phyloP scores from a whole-genome alignment of 1,140 invertebrate genomes.

The Plectrocnemia conspersa region DNA sequence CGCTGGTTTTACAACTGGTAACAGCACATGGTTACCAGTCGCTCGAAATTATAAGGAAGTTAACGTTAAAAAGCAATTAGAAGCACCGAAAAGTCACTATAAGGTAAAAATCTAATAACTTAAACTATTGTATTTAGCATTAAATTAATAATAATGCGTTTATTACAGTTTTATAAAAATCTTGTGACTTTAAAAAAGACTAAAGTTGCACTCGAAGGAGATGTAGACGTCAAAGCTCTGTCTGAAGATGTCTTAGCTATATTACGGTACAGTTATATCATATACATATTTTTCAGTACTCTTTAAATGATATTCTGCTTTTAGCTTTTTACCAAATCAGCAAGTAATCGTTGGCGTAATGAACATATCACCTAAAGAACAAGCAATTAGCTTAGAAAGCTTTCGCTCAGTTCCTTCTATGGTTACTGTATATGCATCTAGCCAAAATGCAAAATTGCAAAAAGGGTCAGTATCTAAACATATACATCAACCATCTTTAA shows the following conservation, averaged over 20 bases:
- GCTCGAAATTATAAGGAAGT: slow-evolving; percentile 53
- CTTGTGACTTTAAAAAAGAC: not conserved
- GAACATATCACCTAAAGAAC: not conserved
- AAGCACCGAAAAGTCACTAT: slow-evolving; percentile 45
- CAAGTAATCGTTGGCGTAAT: not conserved
- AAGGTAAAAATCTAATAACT: slow-evolving; percentile 37
- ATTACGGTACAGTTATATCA: not conserved
- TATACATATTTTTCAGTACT: not conserved
- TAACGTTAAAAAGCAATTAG: slow-evolving; percentile 49
- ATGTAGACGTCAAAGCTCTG: not conserved
- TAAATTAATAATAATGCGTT: not conserved
- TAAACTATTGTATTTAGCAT: not conserved
- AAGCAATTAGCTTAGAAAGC: not conserved
- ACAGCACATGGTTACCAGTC: slow-evolving; percentile 61
- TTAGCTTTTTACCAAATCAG: slow-evolving; percentile 4
- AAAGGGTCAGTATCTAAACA: not conserved
- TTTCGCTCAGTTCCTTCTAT: not conserved
- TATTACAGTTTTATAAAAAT: slow-evolving; percentile 5
- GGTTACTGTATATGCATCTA: not conserved
- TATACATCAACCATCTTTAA: not conserved
- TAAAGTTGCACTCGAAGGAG: not conserved
- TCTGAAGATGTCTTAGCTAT: not conserved
- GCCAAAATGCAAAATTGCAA: not conserved
- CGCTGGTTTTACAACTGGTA: slow-evolving; percentile 52
- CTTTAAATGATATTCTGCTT: not conserved